Evolutionary conservation across 2,888 invertebrate species (phyloP), one percentile per base, ranked within the genome.

Genomic region (Lepidochitona cinerea): DNA sequence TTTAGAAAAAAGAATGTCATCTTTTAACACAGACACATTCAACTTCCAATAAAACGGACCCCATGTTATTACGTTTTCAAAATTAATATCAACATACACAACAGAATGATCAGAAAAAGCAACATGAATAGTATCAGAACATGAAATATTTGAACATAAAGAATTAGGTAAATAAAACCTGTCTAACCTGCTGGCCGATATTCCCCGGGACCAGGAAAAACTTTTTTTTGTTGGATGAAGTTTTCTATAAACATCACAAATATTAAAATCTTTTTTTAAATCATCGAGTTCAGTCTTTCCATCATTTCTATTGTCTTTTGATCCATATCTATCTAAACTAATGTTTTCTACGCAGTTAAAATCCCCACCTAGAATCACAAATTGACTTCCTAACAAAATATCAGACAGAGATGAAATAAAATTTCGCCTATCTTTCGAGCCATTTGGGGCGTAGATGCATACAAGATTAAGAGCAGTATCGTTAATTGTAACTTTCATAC

Each of bases 301-400:
- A 33, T 33, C 41, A 29, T 52, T 68, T 32, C 73, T 68, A 26
- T 73, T 65, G 23, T 36, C 29, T 41, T 72, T 71, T n/a, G 73
- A 69, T 23, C 75, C 75, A 32, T 73, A n/a, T 66, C 73, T 74
- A 35, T 76, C 72, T 1, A 74, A 54, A 0, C 36, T 14, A 23
- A 71, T 66, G 54, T 74, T 71, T 26, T 65, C 65, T 41, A 76
- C 70, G 67, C 53, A 76, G 67, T 76, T 76, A 70, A 72, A 76
- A 66, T 76, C 76, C n/a, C 76, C 76, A 69, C 26, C 36, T 29
- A 77, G 12, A 29, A 73, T 64, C 0, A 77, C 9, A 32, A 69
- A 32, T n/a, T 69, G 23, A 35, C 70, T 65, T 7, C 5, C 7
- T 14, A 14, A 14, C 23, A 59, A 29, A 14, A 59, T 14, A 59